Base-by-base conservation (phyloP, 2,113 vertebrate species). In the Seriola quinqueradiata region DNA sequence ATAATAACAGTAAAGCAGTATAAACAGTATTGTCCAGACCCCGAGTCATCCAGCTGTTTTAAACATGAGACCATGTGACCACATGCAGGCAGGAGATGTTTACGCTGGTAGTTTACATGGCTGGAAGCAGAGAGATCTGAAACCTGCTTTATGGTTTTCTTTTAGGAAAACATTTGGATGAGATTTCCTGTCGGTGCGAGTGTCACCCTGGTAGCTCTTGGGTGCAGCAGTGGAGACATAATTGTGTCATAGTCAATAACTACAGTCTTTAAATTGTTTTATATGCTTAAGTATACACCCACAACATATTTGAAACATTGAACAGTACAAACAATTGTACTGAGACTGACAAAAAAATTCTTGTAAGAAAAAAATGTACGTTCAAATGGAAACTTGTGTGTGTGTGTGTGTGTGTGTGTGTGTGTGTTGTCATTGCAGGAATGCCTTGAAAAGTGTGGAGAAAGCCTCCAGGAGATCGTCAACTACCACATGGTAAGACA, bases 381-480 rank as follows among this genome's bases (percentile, higher is more conserved):
- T 76, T 72, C 19, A 36, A 40, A 23, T 54, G 34, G 46, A 64
- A 57, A 59, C 17, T 16, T 65, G 23, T 86, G 38, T 87, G 55
- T 82, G 44, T 84, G 60, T 72, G 23, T 57, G 44, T 72, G 12
- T 57, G 23, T 57, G 44, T 72, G 12, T 57, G 25, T 84, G 54
- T 89, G 66, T 85, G 46, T 87, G 58, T 74, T n/a, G 74, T 81
- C 42, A n/a, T 79, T 91, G 23, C 91, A 99, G 98, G 94, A 94
- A 87, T 98, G 96, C 91, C 95, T 99, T 90, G 95, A 95, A 4
- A 99, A 98, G 90, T 99, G 98, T 94, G 97, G 98, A 13, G 97
- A 98, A 83, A 97, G 96, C 60, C 96, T 99, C 58, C 97, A 99
- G 90, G 98, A 99, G 94, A 98, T 99, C 88, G 97, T 98, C 88